phyloP scores from a whole-genome alignment of 1,140 invertebrate species.

The Heliconius nattereri region DNA sequence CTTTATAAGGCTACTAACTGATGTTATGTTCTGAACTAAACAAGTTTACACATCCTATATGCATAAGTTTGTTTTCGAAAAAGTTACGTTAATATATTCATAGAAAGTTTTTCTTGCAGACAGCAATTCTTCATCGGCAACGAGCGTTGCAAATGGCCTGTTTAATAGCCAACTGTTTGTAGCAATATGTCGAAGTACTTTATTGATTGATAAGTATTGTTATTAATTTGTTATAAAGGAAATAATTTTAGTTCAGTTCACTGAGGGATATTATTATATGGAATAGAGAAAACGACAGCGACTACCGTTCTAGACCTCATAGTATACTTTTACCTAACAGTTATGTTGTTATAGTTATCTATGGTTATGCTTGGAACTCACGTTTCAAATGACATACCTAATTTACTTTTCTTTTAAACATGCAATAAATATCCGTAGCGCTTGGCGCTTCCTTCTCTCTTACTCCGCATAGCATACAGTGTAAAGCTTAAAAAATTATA shows the following conservation, averaged over 20 bases:
- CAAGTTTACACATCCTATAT: not conserved
- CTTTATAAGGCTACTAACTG: too few relatives aligned
- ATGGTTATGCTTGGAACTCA: not conserved
- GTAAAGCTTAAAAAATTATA: too few relatives aligned
- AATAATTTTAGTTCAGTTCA: not conserved
- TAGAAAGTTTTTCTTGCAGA: slow-evolving; percentile 14
- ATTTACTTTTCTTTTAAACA: not conserved
- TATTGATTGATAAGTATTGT: slow-evolving; percentile 16
- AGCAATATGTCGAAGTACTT: slow-evolving; percentile 8
- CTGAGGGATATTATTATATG: not conserved
- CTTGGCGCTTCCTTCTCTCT: too few relatives aligned
- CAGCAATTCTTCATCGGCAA: slow-evolving; percentile 29
- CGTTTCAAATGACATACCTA: not conserved
- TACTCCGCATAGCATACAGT: too few relatives aligned
- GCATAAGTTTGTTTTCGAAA: not conserved
- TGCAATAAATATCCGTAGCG: too few relatives aligned
- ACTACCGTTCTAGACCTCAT: not conserved
- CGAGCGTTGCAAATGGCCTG: slow-evolving; percentile 23
- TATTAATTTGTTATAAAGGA: not conserved
- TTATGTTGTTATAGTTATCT: slow-evolving; percentile 7
- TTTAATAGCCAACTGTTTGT: slow-evolving; percentile 17
- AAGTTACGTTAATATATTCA: slow-evolving; percentile 11
- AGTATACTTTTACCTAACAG: not conserved
- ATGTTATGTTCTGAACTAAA: not conserved
- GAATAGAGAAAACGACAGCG: not conserved